These are phyloP conservation scores for Antheraea mylitta DNA, from an alignment of 1,140 invertebrate genomes.

Conservation along the genomic window DNA sequence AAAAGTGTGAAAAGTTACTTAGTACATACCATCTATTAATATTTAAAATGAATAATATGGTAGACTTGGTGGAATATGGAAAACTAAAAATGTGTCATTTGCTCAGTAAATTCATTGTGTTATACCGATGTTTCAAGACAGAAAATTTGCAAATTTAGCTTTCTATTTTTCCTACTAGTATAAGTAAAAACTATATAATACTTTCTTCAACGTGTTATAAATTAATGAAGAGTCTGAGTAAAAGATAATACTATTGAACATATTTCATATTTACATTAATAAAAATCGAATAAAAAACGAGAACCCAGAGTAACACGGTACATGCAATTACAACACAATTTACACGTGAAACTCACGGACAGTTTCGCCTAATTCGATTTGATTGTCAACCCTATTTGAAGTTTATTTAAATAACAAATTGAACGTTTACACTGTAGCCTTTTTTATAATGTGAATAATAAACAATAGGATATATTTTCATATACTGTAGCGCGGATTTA, in stretches of 20 bases:
- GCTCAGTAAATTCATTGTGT: too few relatives aligned
- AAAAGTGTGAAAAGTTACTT: too few relatives aligned
- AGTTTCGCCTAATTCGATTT: constrained; percentile 60
- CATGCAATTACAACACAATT: constrained; percentile 51
- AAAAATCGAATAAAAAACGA: background rate
- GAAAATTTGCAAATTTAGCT: too few relatives aligned
- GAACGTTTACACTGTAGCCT: background rate
- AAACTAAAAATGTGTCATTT: too few relatives aligned
- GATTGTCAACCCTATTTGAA: constrained; percentile 56
- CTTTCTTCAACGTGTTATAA: too few relatives aligned
- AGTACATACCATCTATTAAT: too few relatives aligned
- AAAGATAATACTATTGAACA: background rate
- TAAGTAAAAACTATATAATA: too few relatives aligned
- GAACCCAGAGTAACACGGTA: constrained; percentile 21
- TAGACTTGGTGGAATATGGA: too few relatives aligned
- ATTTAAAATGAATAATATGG: too few relatives aligned
- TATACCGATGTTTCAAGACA: too few relatives aligned
- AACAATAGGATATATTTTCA: background rate
- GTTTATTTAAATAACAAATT: constrained; percentile 53
- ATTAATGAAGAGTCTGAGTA: too few relatives aligned
- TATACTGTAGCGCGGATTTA: background rate
- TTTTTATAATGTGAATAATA: background rate
- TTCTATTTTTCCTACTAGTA: too few relatives aligned
- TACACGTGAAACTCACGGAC: constrained; percentile 38
- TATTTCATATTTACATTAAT: background rate